Conservation (phyloP, 92 coral and sea anemone species). For the Metridium senile region DNA sequence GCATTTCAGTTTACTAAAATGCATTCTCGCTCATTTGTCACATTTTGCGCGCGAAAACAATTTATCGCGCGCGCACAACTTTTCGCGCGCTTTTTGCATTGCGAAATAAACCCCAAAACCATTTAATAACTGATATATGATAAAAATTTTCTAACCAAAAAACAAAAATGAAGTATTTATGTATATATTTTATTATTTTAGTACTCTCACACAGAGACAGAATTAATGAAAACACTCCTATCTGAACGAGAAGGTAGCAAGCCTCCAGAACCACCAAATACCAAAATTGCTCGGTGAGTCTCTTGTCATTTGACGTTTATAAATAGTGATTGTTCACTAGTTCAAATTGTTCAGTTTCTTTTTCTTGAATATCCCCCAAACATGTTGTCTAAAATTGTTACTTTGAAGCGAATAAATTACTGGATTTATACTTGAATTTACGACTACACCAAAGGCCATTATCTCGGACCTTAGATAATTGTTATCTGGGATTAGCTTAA, state of each 20-base stretch:
- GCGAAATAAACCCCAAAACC: too few relatives aligned
- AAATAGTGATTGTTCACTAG: too few relatives aligned
- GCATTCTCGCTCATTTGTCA: too few relatives aligned
- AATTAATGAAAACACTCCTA: slow-evolving; percentile 89
- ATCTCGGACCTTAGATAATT: slow-evolving; percentile 34
- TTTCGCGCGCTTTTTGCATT: slow-evolving; percentile 21
- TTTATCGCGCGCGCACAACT: background rate
- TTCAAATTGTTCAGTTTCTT: slow-evolving; percentile 7
- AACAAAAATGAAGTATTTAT: background rate
- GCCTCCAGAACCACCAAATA: slow-evolving; percentile 88
- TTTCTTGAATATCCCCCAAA: slow-evolving; percentile 21
- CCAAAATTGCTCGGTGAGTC: slow-evolving; percentile 89
- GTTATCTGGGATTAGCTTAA: slow-evolving; percentile 21
- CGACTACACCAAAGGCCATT: slow-evolving; percentile 57
- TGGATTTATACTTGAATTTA: slow-evolving; percentile 67
- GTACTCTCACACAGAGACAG: slow-evolving; percentile 98
- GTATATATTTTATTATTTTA: slow-evolving; percentile 19
- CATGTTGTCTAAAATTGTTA: slow-evolving; percentile 60
- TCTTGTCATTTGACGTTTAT: background rate
- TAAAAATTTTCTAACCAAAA: too few relatives aligned
- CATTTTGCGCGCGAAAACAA: background rate
- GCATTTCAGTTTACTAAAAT: too few relatives aligned
- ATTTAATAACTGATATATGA: too few relatives aligned
- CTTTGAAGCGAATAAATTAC: slow-evolving; percentile 74
- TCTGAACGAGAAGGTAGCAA: slow-evolving; percentile 91